Conservation (phyloP, 2,797 vertebrate genomes). For the Onychomys arenicola region DNA sequence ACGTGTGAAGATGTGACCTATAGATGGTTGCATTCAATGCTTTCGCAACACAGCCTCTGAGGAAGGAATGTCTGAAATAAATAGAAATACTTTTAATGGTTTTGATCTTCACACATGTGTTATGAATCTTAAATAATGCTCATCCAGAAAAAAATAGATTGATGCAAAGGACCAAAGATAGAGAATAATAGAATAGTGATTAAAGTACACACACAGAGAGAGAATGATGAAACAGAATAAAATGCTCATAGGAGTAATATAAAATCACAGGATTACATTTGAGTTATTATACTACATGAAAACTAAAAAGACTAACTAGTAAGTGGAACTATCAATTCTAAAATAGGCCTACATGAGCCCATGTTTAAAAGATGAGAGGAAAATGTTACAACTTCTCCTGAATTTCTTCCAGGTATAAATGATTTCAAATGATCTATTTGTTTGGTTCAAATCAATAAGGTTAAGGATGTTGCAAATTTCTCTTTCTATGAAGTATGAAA, state of each 20-base stretch:
- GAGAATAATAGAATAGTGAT: constrained; percentile 5
- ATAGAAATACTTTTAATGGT: background rate
- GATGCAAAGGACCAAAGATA: background rate
- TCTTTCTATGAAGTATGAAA: constrained; percentile 17
- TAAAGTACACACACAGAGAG: background rate
- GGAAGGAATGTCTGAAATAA: constrained; percentile 4
- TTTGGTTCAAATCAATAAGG: constrained; percentile 1
- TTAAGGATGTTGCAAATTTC: constrained; percentile 29
- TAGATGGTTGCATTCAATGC: background rate
- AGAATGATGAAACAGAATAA: background rate
- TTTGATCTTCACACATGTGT: background rate
- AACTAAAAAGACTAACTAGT: constrained; percentile 9
- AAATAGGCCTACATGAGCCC: background rate
- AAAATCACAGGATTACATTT: constrained; percentile 23
- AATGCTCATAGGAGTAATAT: background rate
- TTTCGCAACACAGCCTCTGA: background rate
- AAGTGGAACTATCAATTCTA: background rate
- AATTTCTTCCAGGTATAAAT: background rate
- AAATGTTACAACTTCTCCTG: background rate
- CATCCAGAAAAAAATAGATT: background rate
- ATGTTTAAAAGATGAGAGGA: background rate
- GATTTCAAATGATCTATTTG: constrained; percentile 39
- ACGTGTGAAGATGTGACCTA: background rate
- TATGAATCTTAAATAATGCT: background rate
- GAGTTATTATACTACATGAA: background rate